A percentile compares a stretch with the other conserved stretches of the same genome.
Conservation (phyloP, 2,797 vertebrate genomes). For the Pteronotus mesoamericanus region DNA sequence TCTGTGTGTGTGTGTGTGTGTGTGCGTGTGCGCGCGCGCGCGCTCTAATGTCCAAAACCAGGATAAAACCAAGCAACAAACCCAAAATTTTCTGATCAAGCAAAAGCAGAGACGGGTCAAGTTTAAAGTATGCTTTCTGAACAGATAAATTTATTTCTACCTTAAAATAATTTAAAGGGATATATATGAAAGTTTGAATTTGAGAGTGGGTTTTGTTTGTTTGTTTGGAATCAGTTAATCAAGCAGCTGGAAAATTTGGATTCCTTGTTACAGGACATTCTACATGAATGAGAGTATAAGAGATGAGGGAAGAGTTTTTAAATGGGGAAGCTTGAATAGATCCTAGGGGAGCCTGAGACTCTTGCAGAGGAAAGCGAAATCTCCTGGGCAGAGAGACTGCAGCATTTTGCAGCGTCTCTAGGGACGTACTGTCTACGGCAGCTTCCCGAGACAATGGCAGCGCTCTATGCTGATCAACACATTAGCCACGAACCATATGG, state of each 20-base stretch:
- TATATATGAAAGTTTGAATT: neutral
- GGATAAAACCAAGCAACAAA: neutral
- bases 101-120: neutral
- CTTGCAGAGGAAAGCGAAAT: neutral
- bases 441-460: neutral
- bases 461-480: neutral
- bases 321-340: neutral
- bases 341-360: neutral
- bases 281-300: neutral
- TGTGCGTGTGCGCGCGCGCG: neutral
- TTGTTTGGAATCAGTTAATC: neutral
- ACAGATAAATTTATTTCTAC: constrained; percentile 9
- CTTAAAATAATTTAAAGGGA: neutral
- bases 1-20: neutral
- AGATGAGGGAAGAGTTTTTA: neutral
- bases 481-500: neutral
- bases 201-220: neutral
- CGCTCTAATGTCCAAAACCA: neutral
- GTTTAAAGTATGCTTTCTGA: neutral
- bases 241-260: neutral
- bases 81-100: neutral
- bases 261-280: neutral
- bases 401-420: neutral
- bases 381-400: neutral
- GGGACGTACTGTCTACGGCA: neutral